Conservation (phyloP, 2,888 invertebrate genomes). For the Trilocha varians region DNA sequence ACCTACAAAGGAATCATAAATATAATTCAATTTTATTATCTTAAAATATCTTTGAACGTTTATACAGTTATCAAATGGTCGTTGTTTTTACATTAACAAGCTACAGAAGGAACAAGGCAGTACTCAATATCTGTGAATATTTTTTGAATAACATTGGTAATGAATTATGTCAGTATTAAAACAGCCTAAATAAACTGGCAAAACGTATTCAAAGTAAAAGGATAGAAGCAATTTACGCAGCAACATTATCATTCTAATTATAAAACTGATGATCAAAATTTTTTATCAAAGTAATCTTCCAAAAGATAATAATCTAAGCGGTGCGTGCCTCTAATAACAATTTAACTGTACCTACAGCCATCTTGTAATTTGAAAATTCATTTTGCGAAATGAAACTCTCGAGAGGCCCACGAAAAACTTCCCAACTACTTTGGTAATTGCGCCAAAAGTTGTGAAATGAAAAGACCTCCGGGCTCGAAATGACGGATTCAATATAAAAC, state of each 20-base stretch:
- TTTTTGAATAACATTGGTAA: too few species aligned
- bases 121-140: too few species aligned
- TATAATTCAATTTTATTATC: background rate
- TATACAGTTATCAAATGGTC: conserved; percentile 4
- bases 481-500: conserved; percentile 35
- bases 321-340: background rate
- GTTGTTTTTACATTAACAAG: conserved; percentile 1
- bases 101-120: background rate
- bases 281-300: background rate
- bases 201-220: background rate
- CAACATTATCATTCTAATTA: background rate
- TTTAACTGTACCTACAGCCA: conserved; percentile 11
- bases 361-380: conserved; percentile 44
- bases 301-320: background rate
- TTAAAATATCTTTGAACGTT: conserved; percentile 6
- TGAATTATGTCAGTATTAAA: too few species aligned
- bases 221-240: background rate
- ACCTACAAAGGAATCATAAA: too few species aligned
- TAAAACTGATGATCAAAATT: background rate
- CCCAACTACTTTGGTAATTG: conserved; percentile 61
- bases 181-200: background rate
- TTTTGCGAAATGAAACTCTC: conserved; percentile 44
- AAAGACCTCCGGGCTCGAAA: conserved; percentile 40
- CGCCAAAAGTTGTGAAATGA: conserved; percentile 49
- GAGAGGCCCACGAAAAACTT: conserved; percentile 37